Evolutionary conservation across 2,113 vertebrate genomes (phyloP).

Genomic region (Fregetta grallaria): DNA sequence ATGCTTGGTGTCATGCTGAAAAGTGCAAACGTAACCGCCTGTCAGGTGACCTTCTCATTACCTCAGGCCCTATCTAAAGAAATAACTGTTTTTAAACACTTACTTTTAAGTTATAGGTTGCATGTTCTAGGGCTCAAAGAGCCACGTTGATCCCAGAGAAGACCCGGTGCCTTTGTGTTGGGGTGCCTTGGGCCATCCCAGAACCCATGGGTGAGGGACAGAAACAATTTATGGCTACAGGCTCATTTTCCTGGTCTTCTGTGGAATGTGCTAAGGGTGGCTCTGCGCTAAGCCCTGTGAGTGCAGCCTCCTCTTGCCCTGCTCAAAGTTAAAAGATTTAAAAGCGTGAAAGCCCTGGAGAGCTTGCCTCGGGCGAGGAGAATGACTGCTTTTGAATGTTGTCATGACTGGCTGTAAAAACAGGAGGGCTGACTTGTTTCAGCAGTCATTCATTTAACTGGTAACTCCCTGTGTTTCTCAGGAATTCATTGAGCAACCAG

Average conservation of each 20-base stretch:
- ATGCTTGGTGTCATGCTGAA: background rate
- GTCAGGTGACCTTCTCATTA: background rate
- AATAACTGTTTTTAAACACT: background rate
- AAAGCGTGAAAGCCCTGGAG: background rate
- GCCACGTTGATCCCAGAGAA: background rate
- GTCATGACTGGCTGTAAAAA: background rate
- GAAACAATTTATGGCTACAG: background rate
- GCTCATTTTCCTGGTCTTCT: background rate
- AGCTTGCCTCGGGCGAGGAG: background rate
- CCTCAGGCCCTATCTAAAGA: background rate
- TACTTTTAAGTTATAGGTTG: background rate
- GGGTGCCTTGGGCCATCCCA: background rate
- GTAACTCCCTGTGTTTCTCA: background rate
- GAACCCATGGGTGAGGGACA: background rate
- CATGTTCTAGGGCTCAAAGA: background rate
- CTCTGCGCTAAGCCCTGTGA: accelerated
- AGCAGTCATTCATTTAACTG: background rate
- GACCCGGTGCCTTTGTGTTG: background rate
- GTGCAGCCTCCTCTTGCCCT: background rate
- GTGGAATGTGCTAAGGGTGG: background rate
- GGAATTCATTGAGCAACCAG: background rate
- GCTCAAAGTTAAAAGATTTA: background rate
- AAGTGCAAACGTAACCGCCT: background rate
- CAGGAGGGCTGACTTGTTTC: background rate
- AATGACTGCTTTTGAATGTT: background rate